Evolutionary conservation across 2,797 vertebrate genomes (phyloP), one percentile per base, ranked within the genome.

Genomic region (Propithecus perrieri): DNA sequence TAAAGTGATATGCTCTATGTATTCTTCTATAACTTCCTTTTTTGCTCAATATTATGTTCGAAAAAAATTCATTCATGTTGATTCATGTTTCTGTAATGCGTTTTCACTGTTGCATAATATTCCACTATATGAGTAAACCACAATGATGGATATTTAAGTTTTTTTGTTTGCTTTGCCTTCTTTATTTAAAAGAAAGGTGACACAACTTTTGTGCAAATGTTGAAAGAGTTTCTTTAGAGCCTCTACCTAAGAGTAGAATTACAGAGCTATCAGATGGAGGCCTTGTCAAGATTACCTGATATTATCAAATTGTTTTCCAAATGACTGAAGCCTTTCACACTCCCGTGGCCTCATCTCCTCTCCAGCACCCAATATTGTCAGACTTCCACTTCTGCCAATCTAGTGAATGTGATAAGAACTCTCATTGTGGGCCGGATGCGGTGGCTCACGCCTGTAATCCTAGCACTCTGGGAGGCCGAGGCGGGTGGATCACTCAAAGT

Each of bases 131-230:
- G 33, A 35, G 8, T 50, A 41, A 89, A 61, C 28, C 3, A 71
- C 57, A 84, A 50, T 26, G 4, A 86, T 38, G 33, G 24, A 22
- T 76, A 59, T 61, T 84, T 55, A 84, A 48, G 43, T 43, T 43
- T 41, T 57, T 63, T 35, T 50, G 17, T 46, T 61, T 63, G 3
- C 24, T 48, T 72, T 83, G 20, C 30, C 43, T 63, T 33, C 38
- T 91, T 83, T 83, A 26, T 57, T 80, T 83, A 76, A 94, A 94
- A 81, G 17, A 84, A 84, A 41, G 1, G 48, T 76, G 33, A 94
- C 3, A 20, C 4, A 3, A 72, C n/a, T 95, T 17, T 15, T 35
- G 22, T 78, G 18, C 10, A 72, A 33, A 28, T 72, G 24, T 22
- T 74, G 38, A 80, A 78, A 50, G 46, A 38, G 67, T 67, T 87